Percentiles rank a stretch among this genome's conserved stretches.
phyloP scores from a whole-genome alignment of 2,888 invertebrate species.

The Oeneis ivallda region DNA sequence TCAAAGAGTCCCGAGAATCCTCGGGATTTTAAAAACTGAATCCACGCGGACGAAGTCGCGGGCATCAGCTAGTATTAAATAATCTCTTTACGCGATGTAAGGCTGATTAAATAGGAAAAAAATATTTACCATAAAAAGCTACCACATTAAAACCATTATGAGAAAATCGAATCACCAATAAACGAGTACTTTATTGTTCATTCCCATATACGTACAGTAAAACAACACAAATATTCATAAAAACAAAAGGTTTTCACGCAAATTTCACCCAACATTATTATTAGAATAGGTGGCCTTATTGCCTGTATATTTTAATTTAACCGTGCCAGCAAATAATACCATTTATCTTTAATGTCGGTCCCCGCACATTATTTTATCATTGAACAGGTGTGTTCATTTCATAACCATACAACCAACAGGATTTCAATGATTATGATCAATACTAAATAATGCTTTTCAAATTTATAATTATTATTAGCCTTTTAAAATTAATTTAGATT shows the following conservation, averaged over 20 bases:
- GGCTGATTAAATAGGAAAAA: constrained; percentile 27
- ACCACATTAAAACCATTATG: constrained; percentile 37
- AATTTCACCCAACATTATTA: constrained; percentile 15
- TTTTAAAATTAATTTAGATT: constrained; percentile 23
- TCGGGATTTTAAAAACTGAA: too few species aligned
- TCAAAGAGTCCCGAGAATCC: too few species aligned
- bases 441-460: constrained; percentile 28
- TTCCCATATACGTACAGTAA: constrained; percentile 32
- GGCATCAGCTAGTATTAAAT: too few species aligned
- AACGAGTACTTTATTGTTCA: constrained; percentile 39
- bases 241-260: constrained; percentile 11
- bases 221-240: constrained; percentile 15
- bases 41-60: too few species aligned
- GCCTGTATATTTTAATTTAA: not conserved
- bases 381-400: constrained; percentile 42
- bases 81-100: constrained; percentile 9
- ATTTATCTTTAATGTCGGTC: constrained; percentile 40
- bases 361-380: constrained; percentile 42
- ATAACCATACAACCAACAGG: constrained; percentile 31
- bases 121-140: constrained; percentile 36
- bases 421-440: constrained; percentile 34
- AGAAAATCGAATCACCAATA: constrained; percentile 39
- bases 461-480: constrained; percentile 22
- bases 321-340: constrained; percentile 33
- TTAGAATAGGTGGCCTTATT: constrained; percentile 15